Evolutionary conservation across 2,888 invertebrate species (phyloP).

Genomic region (Drosophila sordidapex): DNA sequence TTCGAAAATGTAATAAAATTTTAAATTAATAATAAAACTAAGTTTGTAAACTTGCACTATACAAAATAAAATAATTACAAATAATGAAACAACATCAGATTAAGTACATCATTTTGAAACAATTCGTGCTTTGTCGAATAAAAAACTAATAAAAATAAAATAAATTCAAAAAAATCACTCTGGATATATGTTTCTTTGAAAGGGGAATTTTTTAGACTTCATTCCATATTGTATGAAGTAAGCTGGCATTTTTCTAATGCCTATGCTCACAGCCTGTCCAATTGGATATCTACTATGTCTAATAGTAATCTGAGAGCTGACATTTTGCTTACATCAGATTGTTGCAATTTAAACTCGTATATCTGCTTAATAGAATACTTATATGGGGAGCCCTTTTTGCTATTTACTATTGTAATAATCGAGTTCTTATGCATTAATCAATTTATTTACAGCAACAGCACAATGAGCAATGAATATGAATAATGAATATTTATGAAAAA

Average conservation of each 20-base stretch:
- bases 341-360: background rate
- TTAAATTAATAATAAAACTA: constrained; percentile 28
- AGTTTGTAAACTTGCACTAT: constrained; percentile 52
- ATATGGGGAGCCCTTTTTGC: background rate
- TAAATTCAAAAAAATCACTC: background rate
- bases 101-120: constrained; percentile 1
- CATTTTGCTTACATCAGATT: background rate
- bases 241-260: too few species aligned
- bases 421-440: background rate
- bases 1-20: constrained; percentile 35
- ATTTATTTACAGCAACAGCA: background rate
- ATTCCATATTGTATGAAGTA: background rate
- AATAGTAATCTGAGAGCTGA: background rate
- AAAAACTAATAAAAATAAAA: constrained; percentile 6
- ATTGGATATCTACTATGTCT: background rate
- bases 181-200: background rate
- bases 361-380: background rate
- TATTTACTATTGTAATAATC: background rate
- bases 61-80: constrained; percentile 25
- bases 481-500: background rate
- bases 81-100: constrained; percentile 21
- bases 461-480: background rate
- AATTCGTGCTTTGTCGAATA: constrained; percentile 8
- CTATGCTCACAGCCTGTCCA: background rate
- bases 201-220: background rate